Evolutionary conservation across 2,888 invertebrate genomes (phyloP).

Genomic region (Beris morrisii): DNA sequence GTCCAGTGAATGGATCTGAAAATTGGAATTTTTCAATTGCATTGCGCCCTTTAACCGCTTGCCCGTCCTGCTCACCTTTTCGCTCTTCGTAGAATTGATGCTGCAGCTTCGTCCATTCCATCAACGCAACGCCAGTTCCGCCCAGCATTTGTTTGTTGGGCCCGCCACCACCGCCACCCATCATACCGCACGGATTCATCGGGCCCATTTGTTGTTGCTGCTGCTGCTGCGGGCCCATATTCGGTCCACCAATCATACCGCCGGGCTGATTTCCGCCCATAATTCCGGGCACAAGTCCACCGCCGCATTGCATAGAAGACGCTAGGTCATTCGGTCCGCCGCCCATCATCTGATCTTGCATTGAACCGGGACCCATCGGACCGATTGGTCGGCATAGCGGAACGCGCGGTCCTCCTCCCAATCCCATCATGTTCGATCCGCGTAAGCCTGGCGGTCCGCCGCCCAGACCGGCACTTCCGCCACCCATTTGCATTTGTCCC

Average conservation of each 20-base stretch:
- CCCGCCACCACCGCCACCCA: slow-evolving; percentile 37
- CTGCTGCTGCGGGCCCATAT: slow-evolving; percentile 11
- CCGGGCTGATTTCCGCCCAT: slow-evolving; percentile 38
- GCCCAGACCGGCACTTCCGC: slow-evolving; percentile 9
- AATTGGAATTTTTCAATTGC: not conserved
- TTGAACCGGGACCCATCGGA: slow-evolving; percentile 27
- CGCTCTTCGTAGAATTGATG: slow-evolving; percentile 80
- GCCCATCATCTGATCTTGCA: slow-evolving; percentile 33
- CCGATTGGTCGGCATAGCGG: slow-evolving; percentile 51
- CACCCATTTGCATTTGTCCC: slow-evolving; percentile 29
- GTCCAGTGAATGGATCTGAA: slow-evolving; percentile 5
- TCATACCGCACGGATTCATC: slow-evolving; percentile 34
- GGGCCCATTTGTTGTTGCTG: slow-evolving; percentile 35
- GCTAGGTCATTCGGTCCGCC: slow-evolving; percentile 13
- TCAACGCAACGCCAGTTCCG: slow-evolving; percentile 60
- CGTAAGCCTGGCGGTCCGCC: slow-evolving; percentile 32
- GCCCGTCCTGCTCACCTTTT: slow-evolving; percentile 57
- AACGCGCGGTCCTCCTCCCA: slow-evolving; percentile 56
- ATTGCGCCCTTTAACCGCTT: too few species aligned
- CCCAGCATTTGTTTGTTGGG: slow-evolving; percentile 42
- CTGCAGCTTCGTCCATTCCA: slow-evolving; percentile 91
- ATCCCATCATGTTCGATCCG: slow-evolving; percentile 51
- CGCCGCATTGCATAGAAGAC: slow-evolving; percentile 26
- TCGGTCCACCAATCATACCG: slow-evolving; percentile 34
- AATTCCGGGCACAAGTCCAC: slow-evolving; percentile 36